These are phyloP conservation scores for Silurus lanzhouensis DNA, from an alignment of 2,797 vertebrate genomes.

Conservation along the genomic window DNA sequence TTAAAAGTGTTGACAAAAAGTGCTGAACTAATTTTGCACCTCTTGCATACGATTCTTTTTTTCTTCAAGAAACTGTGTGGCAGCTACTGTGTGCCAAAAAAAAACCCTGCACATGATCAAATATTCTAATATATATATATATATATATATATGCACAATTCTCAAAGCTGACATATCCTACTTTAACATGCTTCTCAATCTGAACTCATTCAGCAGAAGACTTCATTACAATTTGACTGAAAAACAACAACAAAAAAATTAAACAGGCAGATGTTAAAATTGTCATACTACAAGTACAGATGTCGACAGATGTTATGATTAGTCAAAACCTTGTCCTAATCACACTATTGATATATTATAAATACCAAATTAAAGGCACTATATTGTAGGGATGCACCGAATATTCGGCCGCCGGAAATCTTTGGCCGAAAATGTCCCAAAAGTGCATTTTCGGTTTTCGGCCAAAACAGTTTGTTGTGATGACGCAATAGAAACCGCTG, in stretches of 20 bases:
- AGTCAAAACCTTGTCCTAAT: neutral
- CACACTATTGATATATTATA: neutral
- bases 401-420: too few species aligned
- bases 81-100: neutral
- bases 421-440: too few species aligned
- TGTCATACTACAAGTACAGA: neutral
- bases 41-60: too few species aligned
- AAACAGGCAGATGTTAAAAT: neutral
- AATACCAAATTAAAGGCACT: neutral
- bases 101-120: neutral
- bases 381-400: neutral
- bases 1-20: neutral
- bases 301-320: neutral
- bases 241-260: neutral
- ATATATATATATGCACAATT: neutral
- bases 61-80: neutral
- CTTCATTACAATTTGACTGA: neutral
- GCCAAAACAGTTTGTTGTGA: too few species aligned
- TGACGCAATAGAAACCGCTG: too few species aligned
- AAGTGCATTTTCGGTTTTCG: too few species aligned
- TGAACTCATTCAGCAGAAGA: neutral
- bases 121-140: neutral
- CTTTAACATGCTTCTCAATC: neutral
- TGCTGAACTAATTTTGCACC: neutral
- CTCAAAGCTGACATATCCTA: neutral